Evolutionary conservation across 2,888 invertebrate species (phyloP).

Genomic region (Philereme vetulata): DNA sequence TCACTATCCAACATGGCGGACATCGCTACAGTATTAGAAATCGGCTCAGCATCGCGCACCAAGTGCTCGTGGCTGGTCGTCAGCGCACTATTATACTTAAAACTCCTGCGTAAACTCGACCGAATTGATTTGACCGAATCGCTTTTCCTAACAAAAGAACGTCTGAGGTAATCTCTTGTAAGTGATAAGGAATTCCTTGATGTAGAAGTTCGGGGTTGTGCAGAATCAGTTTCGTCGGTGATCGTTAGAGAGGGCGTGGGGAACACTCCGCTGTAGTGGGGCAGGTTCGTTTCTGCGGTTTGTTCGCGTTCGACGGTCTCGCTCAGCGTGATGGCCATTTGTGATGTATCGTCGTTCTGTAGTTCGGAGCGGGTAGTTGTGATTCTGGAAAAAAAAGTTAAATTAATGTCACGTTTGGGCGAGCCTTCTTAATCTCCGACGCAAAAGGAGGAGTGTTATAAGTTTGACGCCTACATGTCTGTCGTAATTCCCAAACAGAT

Average conservation of each 20-base stretch:
- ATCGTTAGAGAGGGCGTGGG: slow-evolving; percentile 59
- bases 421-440: no score
- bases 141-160: slow-evolving; percentile 73
- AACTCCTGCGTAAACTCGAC: slow-evolving; percentile 71
- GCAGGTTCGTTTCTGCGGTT: slow-evolving; percentile 48
- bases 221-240: slow-evolving; percentile 63
- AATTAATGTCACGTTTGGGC: no score
- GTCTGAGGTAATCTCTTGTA: slow-evolving; percentile 65
- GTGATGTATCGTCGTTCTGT: slow-evolving; percentile 60
- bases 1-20: slow-evolving; percentile 69
- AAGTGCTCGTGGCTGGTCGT: slow-evolving; percentile 84
- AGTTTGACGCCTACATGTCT: no score
- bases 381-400: slow-evolving; percentile 54
- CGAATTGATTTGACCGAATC: slow-evolving; percentile 74
- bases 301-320: slow-evolving; percentile 67
- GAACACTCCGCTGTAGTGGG: slow-evolving; percentile 56
- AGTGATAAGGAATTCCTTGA: slow-evolving; percentile 65
- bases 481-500: no score
- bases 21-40: slow-evolving; percentile 78
- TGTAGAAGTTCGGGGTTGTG: slow-evolving; percentile 51
- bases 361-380: slow-evolving; percentile 60
- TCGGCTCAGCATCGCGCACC: slow-evolving; percentile 85
- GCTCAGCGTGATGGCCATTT: slow-evolving; percentile 72
- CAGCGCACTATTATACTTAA: slow-evolving; percentile 69
- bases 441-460: no score